Evolutionary conservation across 1,140 invertebrate genomes (phyloP).

Genomic region (Campoletis sonorensis): DNA sequence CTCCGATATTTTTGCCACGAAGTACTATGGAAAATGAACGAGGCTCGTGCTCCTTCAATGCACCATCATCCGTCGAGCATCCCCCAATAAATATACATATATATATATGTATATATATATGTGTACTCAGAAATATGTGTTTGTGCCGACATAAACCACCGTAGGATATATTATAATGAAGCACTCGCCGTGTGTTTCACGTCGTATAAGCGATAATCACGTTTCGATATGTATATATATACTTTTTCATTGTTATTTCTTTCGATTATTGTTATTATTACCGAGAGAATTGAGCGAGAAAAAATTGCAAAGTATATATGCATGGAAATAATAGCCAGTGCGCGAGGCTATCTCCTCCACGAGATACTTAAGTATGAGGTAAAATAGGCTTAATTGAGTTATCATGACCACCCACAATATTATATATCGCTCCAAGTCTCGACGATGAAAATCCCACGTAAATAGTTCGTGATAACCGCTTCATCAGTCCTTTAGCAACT

Average conservation of each 20-base stretch:
- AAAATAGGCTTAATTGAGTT: conserved; percentile 8
- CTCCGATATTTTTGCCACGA: background rate
- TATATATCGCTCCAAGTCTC: background rate
- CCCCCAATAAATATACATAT: background rate
- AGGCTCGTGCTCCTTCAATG: background rate
- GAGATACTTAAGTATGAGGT: background rate
- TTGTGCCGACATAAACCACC: background rate
- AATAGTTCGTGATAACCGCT: background rate
- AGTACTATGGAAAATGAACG: background rate
- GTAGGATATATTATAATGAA: conserved; percentile 25
- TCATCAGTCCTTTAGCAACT: background rate
- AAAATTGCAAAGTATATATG: background rate
- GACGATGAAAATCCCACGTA: background rate
- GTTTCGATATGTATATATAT: background rate
- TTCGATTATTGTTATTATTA: conserved; percentile 13
- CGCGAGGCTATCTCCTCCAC: background rate
- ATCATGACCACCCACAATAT: background rate
- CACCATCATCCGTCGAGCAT: background rate
- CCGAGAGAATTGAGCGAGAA: conserved; percentile 1
- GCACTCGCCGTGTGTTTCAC: background rate
- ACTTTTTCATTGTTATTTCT: background rate
- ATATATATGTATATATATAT: background rate
- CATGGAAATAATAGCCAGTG: conserved; percentile 2
- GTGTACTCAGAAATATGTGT: background rate
- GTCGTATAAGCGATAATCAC: conserved; percentile 24